A percentile compares a stretch with the other conserved stretches of the same genome.
Evolutionary conservation across 2,888 invertebrate species (phyloP).

Genomic region (Drosophila sordidula): DNA sequence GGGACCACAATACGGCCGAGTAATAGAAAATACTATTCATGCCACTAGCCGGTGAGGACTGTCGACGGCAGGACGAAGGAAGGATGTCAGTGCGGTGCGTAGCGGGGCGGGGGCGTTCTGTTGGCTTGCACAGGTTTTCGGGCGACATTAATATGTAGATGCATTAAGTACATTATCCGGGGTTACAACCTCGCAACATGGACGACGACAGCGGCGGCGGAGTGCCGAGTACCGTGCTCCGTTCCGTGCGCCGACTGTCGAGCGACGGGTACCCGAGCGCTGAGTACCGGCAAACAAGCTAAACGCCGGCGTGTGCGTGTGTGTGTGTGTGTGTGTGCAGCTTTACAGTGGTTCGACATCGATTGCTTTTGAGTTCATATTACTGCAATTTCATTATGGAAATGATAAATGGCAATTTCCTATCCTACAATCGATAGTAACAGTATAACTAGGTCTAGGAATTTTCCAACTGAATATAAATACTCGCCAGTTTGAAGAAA

Average conservation of each 20-base stretch:
- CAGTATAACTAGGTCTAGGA: too few relatives aligned
- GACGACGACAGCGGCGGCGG: conserved; percentile 47
- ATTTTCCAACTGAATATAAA: too few relatives aligned
- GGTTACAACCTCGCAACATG: conserved; percentile 81
- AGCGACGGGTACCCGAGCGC: conserved; percentile 3
- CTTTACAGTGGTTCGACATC: conserved; percentile 38
- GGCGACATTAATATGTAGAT: conserved; percentile 82
- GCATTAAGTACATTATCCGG: conserved; percentile 84
- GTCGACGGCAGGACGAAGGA: conserved; percentile 16
- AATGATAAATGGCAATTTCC: too few relatives aligned
- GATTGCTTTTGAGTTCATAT: too few relatives aligned
- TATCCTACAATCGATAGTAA: too few relatives aligned
- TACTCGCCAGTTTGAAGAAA: too few relatives aligned
- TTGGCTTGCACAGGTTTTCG: conserved; percentile 67
- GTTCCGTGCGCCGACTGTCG: not conserved
- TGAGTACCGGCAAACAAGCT: conserved; percentile 61
- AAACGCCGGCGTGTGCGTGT: conserved; percentile 45
- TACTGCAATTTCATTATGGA: too few relatives aligned
- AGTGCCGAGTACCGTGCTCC: conserved; percentile 3
- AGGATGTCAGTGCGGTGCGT: too few relatives aligned
- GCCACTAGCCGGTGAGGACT: conserved; percentile 58
- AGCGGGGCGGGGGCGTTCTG: conserved; percentile 6
- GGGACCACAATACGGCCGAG: conserved; percentile 58
- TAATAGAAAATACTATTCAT: conserved; percentile 77
- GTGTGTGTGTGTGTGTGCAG: not conserved